Conservation (phyloP, 2,797 vertebrate species). For the Jordanella pulchra region DNA sequence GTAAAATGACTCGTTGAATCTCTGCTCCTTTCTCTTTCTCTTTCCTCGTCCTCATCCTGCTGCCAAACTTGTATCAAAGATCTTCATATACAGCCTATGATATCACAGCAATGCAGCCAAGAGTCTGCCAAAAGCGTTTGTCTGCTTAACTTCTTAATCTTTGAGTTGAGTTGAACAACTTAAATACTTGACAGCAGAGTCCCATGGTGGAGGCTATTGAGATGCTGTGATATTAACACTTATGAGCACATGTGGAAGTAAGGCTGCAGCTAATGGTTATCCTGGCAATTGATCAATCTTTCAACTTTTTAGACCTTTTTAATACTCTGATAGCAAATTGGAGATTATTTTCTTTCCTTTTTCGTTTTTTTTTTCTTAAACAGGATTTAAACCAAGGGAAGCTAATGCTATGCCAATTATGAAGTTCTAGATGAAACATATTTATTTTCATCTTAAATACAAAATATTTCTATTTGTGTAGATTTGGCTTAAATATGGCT, state of each 20-base stretch:
- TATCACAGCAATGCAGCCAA: slow-evolving; percentile 46
- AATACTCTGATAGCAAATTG: too few relatives aligned
- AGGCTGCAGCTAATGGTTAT: too few relatives aligned
- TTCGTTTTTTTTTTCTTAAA: too few relatives aligned
- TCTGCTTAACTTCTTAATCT: slow-evolving; percentile 45
- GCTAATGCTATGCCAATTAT: too few relatives aligned
- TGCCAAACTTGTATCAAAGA: slow-evolving; percentile 56
- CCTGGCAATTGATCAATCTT: too few relatives aligned
- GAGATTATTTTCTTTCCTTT: too few relatives aligned
- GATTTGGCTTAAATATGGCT: too few relatives aligned
- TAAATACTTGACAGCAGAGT: slow-evolving; percentile 28
- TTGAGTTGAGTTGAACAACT: slow-evolving; percentile 21
- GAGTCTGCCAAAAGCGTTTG: slow-evolving; percentile 43
- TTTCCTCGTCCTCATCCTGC: slow-evolving; percentile 29
- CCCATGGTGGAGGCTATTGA: slow-evolving; percentile 1
- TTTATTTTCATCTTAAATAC: too few relatives aligned
- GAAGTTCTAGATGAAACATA: too few relatives aligned
- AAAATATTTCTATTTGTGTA: too few relatives aligned
- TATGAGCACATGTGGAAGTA: neutral
- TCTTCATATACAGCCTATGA: slow-evolving; percentile 4
- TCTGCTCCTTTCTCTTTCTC: slow-evolving; percentile 16
- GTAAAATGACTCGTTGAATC: slow-evolving; percentile 57
- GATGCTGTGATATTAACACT: slow-evolving; percentile 9
- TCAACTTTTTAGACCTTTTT: too few relatives aligned
- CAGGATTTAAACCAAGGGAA: too few relatives aligned